A percentile compares a stretch with the other conserved stretches of the same genome.
Evolutionary conservation across 2,113 vertebrate genomes (phyloP).

Genomic region (Zeus faber): DNA sequence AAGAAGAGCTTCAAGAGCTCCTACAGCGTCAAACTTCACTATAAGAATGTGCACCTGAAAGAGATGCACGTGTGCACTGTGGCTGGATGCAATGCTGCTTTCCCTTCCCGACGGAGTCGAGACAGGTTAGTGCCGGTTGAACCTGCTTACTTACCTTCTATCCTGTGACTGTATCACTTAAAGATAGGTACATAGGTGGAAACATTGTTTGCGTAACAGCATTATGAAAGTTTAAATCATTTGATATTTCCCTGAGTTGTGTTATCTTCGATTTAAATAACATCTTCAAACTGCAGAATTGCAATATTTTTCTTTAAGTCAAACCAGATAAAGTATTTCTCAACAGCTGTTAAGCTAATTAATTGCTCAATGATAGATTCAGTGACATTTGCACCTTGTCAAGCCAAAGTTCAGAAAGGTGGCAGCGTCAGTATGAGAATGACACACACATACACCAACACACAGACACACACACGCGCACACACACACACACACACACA

Average conservation of each 20-base stretch:
- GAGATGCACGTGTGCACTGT: constrained; percentile 99
- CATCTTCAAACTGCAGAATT: not conserved
- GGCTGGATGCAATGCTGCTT: constrained; percentile 96
- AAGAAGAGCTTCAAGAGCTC: constrained; percentile 99
- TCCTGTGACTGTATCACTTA: constrained; percentile 16
- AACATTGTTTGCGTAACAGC: constrained; percentile 6
- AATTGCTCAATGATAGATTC: constrained; percentile 38
- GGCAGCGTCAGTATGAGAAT: constrained; percentile 37
- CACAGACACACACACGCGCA: constrained; percentile 17
- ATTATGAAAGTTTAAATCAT: no score
- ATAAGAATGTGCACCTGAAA: constrained; percentile 99
- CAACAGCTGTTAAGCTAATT: constrained; percentile 55
- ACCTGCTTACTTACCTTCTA: not conserved
- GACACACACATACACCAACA: constrained; percentile 3
- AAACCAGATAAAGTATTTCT: constrained; percentile 17
- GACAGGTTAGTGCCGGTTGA: constrained; percentile 86
- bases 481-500: constrained; percentile 3
- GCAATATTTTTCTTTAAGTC: constrained; percentile 17
- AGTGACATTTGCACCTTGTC: constrained; percentile 63
- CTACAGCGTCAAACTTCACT: constrained; percentile 99
- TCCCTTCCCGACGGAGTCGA: constrained; percentile 97
- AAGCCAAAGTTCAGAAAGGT: constrained; percentile 54
- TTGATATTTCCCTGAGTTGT: not conserved
- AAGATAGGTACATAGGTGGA: constrained; percentile 41
- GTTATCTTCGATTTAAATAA: constrained; percentile 5